These are phyloP conservation scores for Notodonta ziczac DNA, from an alignment of 2,888 invertebrate genomes.

Conservation along the genomic window DNA sequence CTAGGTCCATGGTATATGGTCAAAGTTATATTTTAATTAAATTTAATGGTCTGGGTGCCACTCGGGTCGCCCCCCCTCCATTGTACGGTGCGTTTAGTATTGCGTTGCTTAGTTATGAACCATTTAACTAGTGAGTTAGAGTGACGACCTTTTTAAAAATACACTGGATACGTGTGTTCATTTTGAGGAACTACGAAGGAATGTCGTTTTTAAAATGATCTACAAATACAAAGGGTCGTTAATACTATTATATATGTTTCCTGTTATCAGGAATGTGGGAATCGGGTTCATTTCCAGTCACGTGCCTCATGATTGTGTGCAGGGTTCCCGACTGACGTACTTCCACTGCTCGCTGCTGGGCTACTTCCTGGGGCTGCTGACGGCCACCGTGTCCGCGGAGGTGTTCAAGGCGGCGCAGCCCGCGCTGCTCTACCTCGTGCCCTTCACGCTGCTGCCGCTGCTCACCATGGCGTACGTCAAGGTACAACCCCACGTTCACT, in stretches of 20 bases:
- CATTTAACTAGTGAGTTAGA: no score
- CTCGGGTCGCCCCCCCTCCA: no score
- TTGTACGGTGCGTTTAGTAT: no score
- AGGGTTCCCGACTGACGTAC: slow-evolving; percentile 92
- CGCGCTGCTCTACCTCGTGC: slow-evolving; percentile 97
- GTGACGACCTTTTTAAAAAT: no score
- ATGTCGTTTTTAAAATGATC: no score
- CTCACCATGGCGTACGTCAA: slow-evolving; percentile 99
- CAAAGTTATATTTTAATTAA: background rate
- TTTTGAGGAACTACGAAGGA: no score
- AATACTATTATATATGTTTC: no score
- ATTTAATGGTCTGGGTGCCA: background rate
- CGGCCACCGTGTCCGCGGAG: slow-evolving; percentile 98
- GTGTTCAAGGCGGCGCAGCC: slow-evolving; percentile 99
- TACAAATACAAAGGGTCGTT: no score
- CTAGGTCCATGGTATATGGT: slow-evolving; percentile 71
- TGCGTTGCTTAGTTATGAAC: no score
- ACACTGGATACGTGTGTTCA: no score
- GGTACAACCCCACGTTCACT: slow-evolving; percentile 76
- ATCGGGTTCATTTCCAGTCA: no score
- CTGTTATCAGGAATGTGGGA: no score
- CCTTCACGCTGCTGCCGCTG: slow-evolving; percentile 97
- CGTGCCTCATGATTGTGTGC: slow-evolving; percentile 11
- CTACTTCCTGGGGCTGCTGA: slow-evolving; percentile 97
- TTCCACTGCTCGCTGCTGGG: slow-evolving; percentile 99